Evolutionary conservation across 2,113 vertebrate species (phyloP).

Genomic region (Microcebus murinus): DNA sequence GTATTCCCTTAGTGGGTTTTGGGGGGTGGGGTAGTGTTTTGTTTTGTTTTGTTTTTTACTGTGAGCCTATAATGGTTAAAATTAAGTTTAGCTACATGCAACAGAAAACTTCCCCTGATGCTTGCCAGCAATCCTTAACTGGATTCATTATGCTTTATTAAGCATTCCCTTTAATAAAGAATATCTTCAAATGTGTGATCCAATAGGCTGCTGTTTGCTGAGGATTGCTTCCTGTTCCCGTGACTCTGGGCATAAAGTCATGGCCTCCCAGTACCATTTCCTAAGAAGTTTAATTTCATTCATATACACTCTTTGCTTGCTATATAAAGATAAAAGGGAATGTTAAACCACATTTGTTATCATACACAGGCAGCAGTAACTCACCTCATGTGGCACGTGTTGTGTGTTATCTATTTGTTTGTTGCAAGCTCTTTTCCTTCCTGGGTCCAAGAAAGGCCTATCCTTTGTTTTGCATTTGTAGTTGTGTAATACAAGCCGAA

Average conservation of each 20-base stretch:
- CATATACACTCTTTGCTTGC: not conserved
- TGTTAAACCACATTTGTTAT: not conserved
- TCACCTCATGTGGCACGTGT: not conserved
- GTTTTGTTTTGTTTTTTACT: not conserved
- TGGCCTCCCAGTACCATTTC: not conserved
- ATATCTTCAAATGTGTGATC: not conserved
- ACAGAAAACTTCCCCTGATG: not conserved
- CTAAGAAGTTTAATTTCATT: not conserved
- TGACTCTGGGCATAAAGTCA: not conserved
- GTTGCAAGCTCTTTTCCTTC: not conserved
- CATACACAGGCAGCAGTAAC: not conserved
- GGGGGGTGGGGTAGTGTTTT: not conserved
- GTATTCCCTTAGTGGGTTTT: not conserved
- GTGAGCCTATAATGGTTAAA: not conserved
- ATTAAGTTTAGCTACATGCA: constrained; percentile 7
- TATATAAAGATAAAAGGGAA: not conserved
- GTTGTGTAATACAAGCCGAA: not conserved
- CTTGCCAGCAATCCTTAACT: not conserved
- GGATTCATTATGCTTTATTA: not conserved
- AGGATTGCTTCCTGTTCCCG: not conserved
- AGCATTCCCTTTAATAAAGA: not conserved
- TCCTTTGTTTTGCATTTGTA: not conserved
- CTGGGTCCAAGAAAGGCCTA: not conserved
- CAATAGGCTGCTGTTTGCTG: not conserved
- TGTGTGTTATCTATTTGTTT: not conserved